Evolutionary conservation across 2,797 vertebrate species (phyloP).

Genomic region (Amphiprion clarkii): DNA sequence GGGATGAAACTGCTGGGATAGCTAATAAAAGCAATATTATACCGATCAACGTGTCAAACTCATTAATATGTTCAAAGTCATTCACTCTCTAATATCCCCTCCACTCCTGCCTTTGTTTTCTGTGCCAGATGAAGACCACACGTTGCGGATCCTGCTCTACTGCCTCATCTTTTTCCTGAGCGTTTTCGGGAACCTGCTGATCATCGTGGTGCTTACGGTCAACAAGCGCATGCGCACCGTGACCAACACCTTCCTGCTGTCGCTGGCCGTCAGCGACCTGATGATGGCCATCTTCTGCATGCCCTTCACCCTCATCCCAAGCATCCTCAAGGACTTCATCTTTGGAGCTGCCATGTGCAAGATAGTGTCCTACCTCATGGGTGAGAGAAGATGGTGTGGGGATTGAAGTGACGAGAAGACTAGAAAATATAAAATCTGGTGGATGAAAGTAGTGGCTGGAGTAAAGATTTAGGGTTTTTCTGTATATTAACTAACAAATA

Average conservation of each 20-base stretch:
- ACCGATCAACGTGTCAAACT: constrained; percentile 31
- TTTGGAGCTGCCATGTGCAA: constrained; percentile 95
- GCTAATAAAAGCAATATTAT: not conserved
- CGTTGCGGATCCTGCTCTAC: constrained; percentile 91
- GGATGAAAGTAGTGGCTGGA: not conserved
- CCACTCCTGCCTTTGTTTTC: constrained; percentile 1
- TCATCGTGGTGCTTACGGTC: constrained; percentile 91
- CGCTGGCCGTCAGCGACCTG: constrained; percentile 94
- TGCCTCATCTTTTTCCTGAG: constrained; percentile 92
- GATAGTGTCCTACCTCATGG: constrained; percentile 95
- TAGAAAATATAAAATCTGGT: too few species aligned
- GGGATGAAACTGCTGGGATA: too few species aligned
- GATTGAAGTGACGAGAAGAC: not conserved
- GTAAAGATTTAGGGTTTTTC: not conserved
- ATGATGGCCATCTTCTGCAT: constrained; percentile 95
- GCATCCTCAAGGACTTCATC: constrained; percentile 93
- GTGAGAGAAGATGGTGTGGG: constrained; percentile 74
- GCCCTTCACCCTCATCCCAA: constrained; percentile 96
- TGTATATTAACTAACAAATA: not conserved
- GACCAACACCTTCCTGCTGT: constrained; percentile 96
- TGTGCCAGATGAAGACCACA: constrained; percentile 74
- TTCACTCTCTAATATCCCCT: constrained; percentile 4
- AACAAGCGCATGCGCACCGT: constrained; percentile 94
- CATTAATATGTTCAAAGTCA: constrained; percentile 9
- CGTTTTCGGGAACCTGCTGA: constrained; percentile 92